Evolutionary conservation across 2,797 vertebrate genomes (phyloP).

Genomic region (Diglossa cyanea): DNA sequence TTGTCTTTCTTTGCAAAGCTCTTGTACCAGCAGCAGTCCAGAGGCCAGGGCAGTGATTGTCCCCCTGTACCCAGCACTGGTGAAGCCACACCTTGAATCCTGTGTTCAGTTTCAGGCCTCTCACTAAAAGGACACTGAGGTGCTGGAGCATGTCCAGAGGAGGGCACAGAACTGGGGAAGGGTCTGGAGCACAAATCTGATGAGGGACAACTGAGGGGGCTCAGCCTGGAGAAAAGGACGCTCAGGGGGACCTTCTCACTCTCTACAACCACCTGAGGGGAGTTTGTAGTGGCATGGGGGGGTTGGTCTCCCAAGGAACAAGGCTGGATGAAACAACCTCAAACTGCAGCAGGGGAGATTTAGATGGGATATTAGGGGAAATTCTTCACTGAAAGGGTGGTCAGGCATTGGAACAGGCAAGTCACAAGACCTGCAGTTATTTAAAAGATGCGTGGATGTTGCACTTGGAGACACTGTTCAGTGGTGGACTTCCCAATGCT

Average conservation of each 20-base stretch:
- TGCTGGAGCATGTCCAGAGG: not conserved
- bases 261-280: not conserved
- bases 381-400: not conserved
- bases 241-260: not conserved
- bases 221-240: not conserved
- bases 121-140: not conserved
- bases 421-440: not conserved
- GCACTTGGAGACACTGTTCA: not conserved
- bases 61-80: too few species aligned
- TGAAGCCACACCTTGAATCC: not conserved
- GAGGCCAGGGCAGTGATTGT: not conserved
- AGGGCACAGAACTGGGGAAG: not conserved
- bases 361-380: not conserved
- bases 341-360: not conserved
- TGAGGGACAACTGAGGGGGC: not conserved
- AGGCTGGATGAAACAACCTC: not conserved
- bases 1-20: not conserved
- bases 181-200: not conserved
- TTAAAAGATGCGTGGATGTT: not conserved
- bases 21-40: not conserved
- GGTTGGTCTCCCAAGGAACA: not conserved
- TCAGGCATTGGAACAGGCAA: not conserved
- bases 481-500: not conserved
- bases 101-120: not conserved
- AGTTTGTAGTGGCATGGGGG: accelerated